These are phyloP conservation scores for Sinocyclocheilus anophthalmus DNA, from an alignment of 2,113 vertebrate species.

Conservation along the genomic window DNA sequence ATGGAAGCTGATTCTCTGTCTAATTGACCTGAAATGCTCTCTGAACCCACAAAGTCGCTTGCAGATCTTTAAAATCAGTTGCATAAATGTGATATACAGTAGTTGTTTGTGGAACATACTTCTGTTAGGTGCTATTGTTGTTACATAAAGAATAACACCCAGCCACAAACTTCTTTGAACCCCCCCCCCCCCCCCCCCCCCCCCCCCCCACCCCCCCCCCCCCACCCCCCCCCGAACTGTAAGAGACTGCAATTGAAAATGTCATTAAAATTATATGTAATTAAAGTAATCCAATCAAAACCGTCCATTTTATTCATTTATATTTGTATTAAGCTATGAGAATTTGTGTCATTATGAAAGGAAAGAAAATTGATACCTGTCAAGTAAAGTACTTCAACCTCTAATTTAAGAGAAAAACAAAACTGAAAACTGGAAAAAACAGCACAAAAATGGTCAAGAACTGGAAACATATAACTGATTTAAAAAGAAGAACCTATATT, in stretches of 20 bases:
- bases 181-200: no score
- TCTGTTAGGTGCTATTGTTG: conserved; percentile 13
- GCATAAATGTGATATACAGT: conserved; percentile 9
- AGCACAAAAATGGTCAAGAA: neutral
- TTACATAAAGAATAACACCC: neutral
- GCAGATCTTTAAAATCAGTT: neutral
- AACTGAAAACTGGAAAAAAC: neutral
- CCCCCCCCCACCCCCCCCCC: no score
- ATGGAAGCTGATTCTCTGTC: neutral
- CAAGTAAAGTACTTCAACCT: neutral
- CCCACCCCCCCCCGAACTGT: no score
- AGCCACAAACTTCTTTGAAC: conserved; percentile 14
- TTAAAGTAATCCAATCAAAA: conserved; percentile 28
- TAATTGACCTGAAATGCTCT: conserved; percentile 26
- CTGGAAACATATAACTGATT: neutral
- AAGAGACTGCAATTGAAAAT: conserved; percentile 36
- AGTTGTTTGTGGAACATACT: neutral
- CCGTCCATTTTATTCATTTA: neutral
- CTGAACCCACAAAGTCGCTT: conserved; percentile 7
- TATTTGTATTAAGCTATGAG: neutral
- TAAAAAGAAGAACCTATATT: neutral
- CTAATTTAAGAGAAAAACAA: neutral
- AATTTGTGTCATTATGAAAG: neutral
- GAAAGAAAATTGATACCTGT: conserved; percentile 23
- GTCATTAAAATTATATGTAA: conserved; percentile 33